These are phyloP conservation scores for Lasioglossum villosulum DNA, from an alignment of 2,888 invertebrate genomes.

Conservation along the genomic window DNA sequence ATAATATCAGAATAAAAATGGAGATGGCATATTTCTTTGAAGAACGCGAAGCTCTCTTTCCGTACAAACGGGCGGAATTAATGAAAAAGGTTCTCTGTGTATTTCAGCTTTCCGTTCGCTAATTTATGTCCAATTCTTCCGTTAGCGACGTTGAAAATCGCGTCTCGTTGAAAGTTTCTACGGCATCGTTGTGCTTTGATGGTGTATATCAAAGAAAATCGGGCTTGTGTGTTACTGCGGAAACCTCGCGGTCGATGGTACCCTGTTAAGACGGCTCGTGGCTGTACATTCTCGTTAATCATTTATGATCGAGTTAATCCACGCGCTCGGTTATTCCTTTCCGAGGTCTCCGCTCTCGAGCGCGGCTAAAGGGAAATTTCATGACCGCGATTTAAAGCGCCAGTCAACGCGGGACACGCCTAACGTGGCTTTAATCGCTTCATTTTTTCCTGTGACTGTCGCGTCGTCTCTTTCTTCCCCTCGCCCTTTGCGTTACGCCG, in stretches of 20 bases:
- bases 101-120: background rate
- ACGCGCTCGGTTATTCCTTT: conserved; percentile 32
- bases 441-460: background rate
- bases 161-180: background rate
- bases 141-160: background rate
- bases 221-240: background rate
- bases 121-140: background rate
- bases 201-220: background rate
- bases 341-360: conserved; percentile 1
- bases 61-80: background rate
- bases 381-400: conserved; percentile 38
- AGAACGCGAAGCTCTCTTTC: background rate
- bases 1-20: background rate
- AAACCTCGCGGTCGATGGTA: conserved; percentile 42
- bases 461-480: background rate
- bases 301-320: conserved; percentile 64
- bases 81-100: background rate
- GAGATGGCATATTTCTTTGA: background rate
- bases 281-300: conserved; percentile 55
- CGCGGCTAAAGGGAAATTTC: conserved; percentile 38
- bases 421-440: conserved; percentile 25
- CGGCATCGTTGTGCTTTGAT: background rate
- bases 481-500: background rate
- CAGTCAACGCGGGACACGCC: conserved; percentile 16
- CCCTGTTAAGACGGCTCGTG: conserved; percentile 51